Conservation (phyloP, 2,113 vertebrate genomes). For the Apistogramma diplotaenia region DNA sequence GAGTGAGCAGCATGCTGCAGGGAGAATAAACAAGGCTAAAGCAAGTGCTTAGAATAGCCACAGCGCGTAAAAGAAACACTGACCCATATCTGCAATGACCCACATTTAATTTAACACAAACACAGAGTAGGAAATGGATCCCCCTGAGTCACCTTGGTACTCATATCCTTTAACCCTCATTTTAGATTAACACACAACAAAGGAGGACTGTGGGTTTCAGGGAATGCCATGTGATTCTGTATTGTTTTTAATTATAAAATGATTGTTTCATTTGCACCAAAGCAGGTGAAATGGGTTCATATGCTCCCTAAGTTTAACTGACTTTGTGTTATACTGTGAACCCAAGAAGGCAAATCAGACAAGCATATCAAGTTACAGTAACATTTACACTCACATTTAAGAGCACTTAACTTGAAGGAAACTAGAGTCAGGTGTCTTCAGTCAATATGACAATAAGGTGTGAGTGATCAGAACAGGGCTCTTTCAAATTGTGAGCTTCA, state of each 20-base stretch:
- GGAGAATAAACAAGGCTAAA: conserved; percentile 37
- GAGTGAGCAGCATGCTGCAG: conserved; percentile 3
- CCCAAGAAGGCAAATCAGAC: no score
- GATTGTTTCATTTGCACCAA: no score
- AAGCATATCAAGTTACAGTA: no score
- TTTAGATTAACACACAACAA: neutral
- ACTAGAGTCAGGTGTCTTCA: no score
- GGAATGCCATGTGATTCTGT: neutral
- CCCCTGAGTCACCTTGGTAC: conserved; percentile 22
- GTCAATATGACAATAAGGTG: no score
- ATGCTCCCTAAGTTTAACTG: no score
- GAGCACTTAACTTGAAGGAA: no score
- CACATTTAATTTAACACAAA: conserved; percentile 60
- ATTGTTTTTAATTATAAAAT: neutral
- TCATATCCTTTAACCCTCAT: neutral
- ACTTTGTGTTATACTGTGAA: no score
- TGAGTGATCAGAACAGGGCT: no score
- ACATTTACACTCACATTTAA: no score
- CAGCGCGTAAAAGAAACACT: conserved; percentile 54
- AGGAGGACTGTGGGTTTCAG: neutral
- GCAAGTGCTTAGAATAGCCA: conserved; percentile 59
- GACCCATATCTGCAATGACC: conserved; percentile 71
- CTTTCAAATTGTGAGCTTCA: no score
- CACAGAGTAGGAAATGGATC: conserved; percentile 12
- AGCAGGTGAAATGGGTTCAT: no score